phyloP scores from a whole-genome alignment of 2,888 invertebrate genomes.

The Xanthia togata region DNA sequence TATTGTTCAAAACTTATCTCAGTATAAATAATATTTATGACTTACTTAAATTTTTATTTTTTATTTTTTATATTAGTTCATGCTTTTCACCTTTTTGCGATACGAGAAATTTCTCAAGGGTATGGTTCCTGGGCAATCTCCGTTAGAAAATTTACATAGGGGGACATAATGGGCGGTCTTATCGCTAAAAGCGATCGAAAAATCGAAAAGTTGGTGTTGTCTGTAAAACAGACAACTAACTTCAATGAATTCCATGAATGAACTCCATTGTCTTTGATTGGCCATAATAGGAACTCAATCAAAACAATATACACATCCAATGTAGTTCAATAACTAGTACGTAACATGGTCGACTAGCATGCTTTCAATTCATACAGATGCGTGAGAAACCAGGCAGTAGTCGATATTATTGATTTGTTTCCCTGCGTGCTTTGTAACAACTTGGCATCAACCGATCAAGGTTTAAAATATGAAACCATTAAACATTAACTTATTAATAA shows the following conservation, averaged over 20 bases:
- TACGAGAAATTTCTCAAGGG: no score
- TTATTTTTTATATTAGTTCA: no score
- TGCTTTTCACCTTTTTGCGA: no score
- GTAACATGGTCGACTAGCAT: constrained; percentile 15
- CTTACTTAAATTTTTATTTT: no score
- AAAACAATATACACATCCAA: constrained; percentile 24
- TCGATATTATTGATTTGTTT: constrained; percentile 38
- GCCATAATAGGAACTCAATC: constrained; percentile 33
- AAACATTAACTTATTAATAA: constrained; percentile 11
- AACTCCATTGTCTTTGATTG: constrained; percentile 42
- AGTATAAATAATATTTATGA: no score
- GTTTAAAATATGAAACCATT: constrained; percentile 4
- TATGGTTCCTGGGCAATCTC: no score
- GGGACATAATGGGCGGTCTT: no score
- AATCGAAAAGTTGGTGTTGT: no score
- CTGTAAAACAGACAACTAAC: not conserved
- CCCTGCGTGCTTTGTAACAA: constrained; percentile 29
- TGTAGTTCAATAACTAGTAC: constrained; percentile 22
- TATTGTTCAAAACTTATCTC: no score
- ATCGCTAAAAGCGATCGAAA: no score
- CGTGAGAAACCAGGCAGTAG: constrained; percentile 11
- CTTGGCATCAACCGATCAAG: not conserved
- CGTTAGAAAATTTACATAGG: no score
- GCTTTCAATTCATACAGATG: constrained; percentile 22
- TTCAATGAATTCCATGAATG: constrained; percentile 33